These are phyloP conservation scores for Drosophila novamexicana DNA, from an alignment of 1,140 invertebrate species.

Conservation along the genomic window DNA sequence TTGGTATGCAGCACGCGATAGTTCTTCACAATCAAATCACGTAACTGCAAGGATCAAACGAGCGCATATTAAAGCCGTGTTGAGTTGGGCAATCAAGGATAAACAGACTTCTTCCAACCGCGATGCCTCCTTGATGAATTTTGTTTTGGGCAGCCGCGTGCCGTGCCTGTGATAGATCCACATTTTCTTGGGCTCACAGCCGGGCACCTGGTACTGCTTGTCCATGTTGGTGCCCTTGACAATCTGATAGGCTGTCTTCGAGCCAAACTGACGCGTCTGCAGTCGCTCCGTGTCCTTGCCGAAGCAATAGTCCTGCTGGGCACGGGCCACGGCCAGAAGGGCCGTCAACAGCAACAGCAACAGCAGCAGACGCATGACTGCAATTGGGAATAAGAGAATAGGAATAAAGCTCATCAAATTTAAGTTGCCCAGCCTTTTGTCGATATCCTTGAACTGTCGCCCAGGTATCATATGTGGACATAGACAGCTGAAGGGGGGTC, in stretches of 20 bases:
- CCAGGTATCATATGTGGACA: constrained; percentile 64
- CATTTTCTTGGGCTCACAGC: constrained; percentile 87
- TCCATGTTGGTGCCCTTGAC: constrained; percentile 85
- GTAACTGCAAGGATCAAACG: constrained; percentile 44
- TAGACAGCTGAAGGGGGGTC: constrained; percentile 11
- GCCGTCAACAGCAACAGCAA: constrained; percentile 50
- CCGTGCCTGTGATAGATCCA: constrained; percentile 88
- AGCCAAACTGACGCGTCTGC: constrained; percentile 86
- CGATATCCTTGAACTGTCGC: constrained; percentile 75
- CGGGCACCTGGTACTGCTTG: constrained; percentile 86
- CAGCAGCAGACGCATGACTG: constrained; percentile 64
- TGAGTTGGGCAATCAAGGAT: too few species aligned
- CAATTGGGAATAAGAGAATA: constrained; percentile 5
- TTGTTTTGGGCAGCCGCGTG: constrained; percentile 86
- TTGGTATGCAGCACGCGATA: constrained; percentile 84
- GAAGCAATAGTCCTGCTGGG: constrained; percentile 86
- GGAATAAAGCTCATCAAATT: constrained; percentile 27
- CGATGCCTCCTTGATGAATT: constrained; percentile 85
- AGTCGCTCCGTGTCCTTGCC: constrained; percentile 86
- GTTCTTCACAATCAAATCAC: constrained; percentile 86
- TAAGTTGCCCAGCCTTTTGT: constrained; percentile 64
- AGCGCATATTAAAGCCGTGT: too few species aligned
- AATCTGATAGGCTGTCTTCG: constrained; percentile 88
- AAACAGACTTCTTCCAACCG: constrained; percentile 84
- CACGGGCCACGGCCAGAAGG: constrained; percentile 18